Conservation (phyloP, 2,797 vertebrate genomes). For the Threskiornis aethiopicus region DNA sequence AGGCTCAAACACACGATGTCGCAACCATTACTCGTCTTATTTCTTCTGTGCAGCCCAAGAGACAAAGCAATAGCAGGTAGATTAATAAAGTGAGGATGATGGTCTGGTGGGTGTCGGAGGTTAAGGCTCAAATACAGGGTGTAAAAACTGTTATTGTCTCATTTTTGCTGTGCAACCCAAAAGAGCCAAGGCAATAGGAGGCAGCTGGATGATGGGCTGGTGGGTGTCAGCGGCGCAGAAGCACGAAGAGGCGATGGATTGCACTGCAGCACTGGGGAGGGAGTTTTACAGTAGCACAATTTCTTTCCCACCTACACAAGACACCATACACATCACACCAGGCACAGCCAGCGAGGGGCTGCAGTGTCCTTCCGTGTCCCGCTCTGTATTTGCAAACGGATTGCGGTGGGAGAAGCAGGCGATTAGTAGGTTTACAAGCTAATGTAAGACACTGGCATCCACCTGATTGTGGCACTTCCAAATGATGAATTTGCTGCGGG, state of each 20-base stretch:
- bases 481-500: neutral
- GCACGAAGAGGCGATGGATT: neutral
- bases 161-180: neutral
- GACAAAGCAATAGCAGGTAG: neutral
- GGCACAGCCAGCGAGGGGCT: neutral
- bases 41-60: neutral
- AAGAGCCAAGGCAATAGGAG: neutral
- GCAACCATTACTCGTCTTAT: neutral
- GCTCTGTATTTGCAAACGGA: neutral
- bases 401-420: neutral
- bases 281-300: neutral
- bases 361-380: neutral
- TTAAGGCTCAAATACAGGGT: neutral
- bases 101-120: neutral
- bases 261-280: fast-evolving
- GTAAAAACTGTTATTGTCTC: neutral
- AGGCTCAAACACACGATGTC: neutral
- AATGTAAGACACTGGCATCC: neutral
- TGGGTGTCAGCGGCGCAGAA: neutral
- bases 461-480: neutral
- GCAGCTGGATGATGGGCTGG: neutral
- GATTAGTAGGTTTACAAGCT: neutral
- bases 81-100: neutral
- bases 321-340: fast-evolving
- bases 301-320: neutral